Base-by-base conservation (phyloP, 2,888 invertebrate genomes). In the Rhagophthalmus giganteus region DNA sequence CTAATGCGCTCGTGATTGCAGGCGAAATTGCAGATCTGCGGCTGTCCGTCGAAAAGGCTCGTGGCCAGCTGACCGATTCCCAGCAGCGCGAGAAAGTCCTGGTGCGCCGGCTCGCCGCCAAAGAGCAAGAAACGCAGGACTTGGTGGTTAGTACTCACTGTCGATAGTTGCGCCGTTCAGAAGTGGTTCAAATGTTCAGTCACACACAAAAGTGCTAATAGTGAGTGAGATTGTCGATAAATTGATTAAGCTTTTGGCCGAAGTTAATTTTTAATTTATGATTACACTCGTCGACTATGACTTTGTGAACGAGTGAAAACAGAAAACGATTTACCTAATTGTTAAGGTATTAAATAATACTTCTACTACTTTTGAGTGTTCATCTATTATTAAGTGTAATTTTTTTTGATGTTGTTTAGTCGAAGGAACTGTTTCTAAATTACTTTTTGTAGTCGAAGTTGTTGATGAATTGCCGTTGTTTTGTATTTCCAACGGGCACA, bases 81-180 rank as follows among this genome's bases (percentile, higher is more conserved):
- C 88, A 90, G 69, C 86, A 94, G 65, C 84, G 94, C 66, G 96
- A 97, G 76, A 92, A 92, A 76, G 87, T 94, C 58, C 84, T 97
- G 63, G 89, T 95, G 63, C 87, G 95, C 69, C 82, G 94, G 68
- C 82, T 97, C 61, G 90, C 95, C 54, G 89, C 91, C 59, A 97
- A 97, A 78, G 97, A 97, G 73, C 95, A 96, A 75, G 96, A 97
- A 78, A 85, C 94, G 74, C 94, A 96, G 77, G 95, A 96, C 78
- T 93, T 90, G 80, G 87, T 90, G 79, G 95, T 95, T 82, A 82
- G 89, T 81, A 74, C 54, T 30, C 58, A 39, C 58, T 27, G 14
- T 28, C 27, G 31, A 28, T 40, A 38, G 38, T 34, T 38, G 33
- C 47, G 24, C 10, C 47, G 15, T 46, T 54, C 54, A 47, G 40